These are phyloP conservation scores for Lordiphosa fenestrarum DNA, from an alignment of 2,888 invertebrate genomes.

Conservation along the genomic window DNA sequence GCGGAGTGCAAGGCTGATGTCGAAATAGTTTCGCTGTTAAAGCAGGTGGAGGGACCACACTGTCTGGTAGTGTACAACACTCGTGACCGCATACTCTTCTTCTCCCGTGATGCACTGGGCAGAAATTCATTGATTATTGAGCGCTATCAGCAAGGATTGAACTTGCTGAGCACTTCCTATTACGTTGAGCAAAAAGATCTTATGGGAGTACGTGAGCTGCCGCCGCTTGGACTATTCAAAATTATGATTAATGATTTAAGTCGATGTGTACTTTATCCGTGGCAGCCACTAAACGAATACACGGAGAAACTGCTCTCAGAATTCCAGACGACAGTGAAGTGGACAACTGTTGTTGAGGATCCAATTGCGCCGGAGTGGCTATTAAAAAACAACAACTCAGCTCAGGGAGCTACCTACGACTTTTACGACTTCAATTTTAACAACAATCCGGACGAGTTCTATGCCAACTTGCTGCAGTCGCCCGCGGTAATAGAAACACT, in stretches of 20 bases:
- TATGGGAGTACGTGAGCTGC: slow-evolving; percentile 31
- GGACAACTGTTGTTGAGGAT: slow-evolving; percentile 25
- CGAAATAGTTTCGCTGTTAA: slow-evolving; percentile 80
- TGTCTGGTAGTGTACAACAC: slow-evolving; percentile 89
- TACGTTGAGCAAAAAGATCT: background rate
- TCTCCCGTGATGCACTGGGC: slow-evolving; percentile 92
- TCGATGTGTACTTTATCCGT: slow-evolving; percentile 43
- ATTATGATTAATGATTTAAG: slow-evolving; percentile 21
- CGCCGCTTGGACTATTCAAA: slow-evolving; percentile 56
- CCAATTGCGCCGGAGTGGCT: slow-evolving; percentile 47
- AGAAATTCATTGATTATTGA: slow-evolving; percentile 90
- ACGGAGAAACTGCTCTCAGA: slow-evolving; percentile 25
- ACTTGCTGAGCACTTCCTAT: slow-evolving; percentile 59
- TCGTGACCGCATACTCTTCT: slow-evolving; percentile 84
- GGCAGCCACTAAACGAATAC: slow-evolving; percentile 35
- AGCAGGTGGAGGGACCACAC: slow-evolving; percentile 89
- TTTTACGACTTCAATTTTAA: slow-evolving; percentile 34
- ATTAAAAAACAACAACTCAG: background rate
- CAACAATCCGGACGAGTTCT: slow-evolving; percentile 22
- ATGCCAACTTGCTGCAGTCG: slow-evolving; percentile 20
- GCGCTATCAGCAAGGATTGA: slow-evolving; percentile 39
- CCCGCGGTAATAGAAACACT: slow-evolving; percentile 28
- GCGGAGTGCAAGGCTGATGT: slow-evolving; percentile 55
- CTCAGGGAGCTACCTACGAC: background rate
- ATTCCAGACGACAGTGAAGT: slow-evolving; percentile 37